Evolutionary conservation across 2,797 vertebrate genomes (phyloP), one percentile per base, ranked within the genome.

Genomic region (Anabas testudineus): DNA sequence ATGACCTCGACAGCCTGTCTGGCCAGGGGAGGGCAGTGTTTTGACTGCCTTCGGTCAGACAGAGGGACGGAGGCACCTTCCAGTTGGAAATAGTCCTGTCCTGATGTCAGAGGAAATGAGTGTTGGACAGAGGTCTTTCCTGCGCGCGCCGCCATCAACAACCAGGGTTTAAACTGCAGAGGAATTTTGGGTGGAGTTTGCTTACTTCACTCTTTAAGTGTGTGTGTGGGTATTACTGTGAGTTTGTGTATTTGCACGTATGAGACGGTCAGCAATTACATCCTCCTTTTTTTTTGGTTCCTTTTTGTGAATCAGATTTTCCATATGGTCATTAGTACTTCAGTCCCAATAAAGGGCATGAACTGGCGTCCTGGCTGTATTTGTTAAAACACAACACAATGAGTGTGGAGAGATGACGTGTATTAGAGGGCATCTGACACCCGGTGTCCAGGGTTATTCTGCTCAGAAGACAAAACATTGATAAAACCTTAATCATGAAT

Each of bases 61-160:
- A 41, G 76, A 76, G 51, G 8, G 54, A 59, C 60, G 16, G 65
- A 66, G 53, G 71, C 76, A 80, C 68, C 81, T 81, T 83, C 65
- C 80, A 81, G 58, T 68, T 85, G 84, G 78, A 92, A 91, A 90
- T 91, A 85, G 80, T 72, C 60, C 51, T 43, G 80, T 82, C 63
- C 71, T 90, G 80, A 89, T 92, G 90, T 93, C 88, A 89, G 73
- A 94, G 91, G 92, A 94, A 93, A 92, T 90, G 86, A 87, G 88
- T 91, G 80, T 67, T 87, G 86, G 88, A 91, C 78, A 65, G 85
- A 91, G 81, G 84, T 81, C 84, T 84, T 94, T 93, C 90, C 90
- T 92, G 84, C 76, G n/a, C 4, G 24, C 30, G 16, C 66, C 63
- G 76, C 81, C 78, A 28, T 62, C 78, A 72, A 70, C 76, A 79